These are phyloP conservation scores for Lasioglossum calceatum DNA, from an alignment of 2,888 invertebrate genomes.

Conservation along the genomic window DNA sequence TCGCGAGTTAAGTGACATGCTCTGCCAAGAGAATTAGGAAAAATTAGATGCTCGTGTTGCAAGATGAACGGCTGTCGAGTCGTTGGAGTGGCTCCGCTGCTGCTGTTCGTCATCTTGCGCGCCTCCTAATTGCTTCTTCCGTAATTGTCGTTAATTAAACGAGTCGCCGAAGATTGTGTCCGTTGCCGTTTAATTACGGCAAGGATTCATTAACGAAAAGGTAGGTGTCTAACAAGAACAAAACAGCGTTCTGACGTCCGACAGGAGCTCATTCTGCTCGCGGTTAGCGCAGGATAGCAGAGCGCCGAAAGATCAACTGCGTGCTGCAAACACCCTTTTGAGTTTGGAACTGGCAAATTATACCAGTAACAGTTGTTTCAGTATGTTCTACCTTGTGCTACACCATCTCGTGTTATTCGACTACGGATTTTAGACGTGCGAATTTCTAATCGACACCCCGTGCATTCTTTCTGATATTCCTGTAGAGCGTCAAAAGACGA, in stretches of 20 bases:
- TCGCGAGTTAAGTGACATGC: not conserved
- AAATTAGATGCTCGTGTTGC: constrained; percentile 23
- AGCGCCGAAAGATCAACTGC: constrained; percentile 19
- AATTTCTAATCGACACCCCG: not conserved
- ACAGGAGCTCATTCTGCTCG: constrained; percentile 34
- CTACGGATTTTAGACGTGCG: too few relatives aligned
- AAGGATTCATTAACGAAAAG: constrained; percentile 73
- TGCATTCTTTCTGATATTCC: not conserved
- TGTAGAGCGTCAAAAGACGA: not conserved
- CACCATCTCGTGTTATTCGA: not conserved
- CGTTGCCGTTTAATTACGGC: constrained; percentile 72
- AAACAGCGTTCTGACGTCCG: constrained; percentile 56
- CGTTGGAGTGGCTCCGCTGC: constrained; percentile 32
- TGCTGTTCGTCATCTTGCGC: constrained; percentile 61
- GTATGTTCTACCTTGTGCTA: not conserved
- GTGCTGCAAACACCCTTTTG: not conserved
- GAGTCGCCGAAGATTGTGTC: constrained; percentile 65
- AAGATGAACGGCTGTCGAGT: constrained; percentile 15
- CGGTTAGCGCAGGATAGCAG: constrained; percentile 18
- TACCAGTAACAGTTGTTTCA: not conserved
- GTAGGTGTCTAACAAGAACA: constrained; percentile 64
- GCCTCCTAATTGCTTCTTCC: constrained; percentile 66
- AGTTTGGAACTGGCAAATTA: not conserved
- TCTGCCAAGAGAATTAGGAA: not conserved
- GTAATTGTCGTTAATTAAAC: constrained; percentile 74